These are phyloP conservation scores for Aphidius colemani DNA, from an alignment of 2,888 invertebrate genomes.

Conservation along the genomic window DNA sequence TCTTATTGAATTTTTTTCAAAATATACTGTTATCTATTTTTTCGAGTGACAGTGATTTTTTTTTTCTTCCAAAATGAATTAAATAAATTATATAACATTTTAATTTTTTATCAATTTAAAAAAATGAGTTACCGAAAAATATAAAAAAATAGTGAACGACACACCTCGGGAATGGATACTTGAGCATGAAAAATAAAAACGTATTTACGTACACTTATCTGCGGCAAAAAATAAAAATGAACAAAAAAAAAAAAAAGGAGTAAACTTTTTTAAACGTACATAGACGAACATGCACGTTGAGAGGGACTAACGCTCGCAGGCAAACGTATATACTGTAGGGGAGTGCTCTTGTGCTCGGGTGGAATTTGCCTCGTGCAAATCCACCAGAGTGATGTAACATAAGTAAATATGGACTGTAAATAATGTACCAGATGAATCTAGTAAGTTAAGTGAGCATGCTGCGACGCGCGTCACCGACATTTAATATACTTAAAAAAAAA, in stretches of 20 bases:
- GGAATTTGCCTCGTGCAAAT: slow-evolving; percentile 52
- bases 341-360: slow-evolving; percentile 47
- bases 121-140: too few relatives aligned
- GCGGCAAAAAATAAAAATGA: slow-evolving; percentile 16
- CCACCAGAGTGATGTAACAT: slow-evolving; percentile 57
- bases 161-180: slow-evolving; percentile 3
- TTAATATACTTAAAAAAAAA: slow-evolving; percentile 27
- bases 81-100: too few relatives aligned
- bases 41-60: background rate
- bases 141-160: background rate
- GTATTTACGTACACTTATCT: slow-evolving; percentile 7
- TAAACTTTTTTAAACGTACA: slow-evolving; percentile 3
- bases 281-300: slow-evolving; percentile 21
- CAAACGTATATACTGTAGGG: slow-evolving; percentile 33
- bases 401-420: slow-evolving; percentile 61
- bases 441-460: slow-evolving; percentile 51
- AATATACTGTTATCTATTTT: too few relatives aligned
- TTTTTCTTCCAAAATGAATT: background rate
- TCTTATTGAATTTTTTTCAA: too few relatives aligned
- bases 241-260: slow-evolving; percentile 14
- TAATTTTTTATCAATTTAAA: too few relatives aligned
- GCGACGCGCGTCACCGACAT: slow-evolving; percentile 40
- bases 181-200: slow-evolving; percentile 1
- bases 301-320: slow-evolving; percentile 33
- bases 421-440: slow-evolving; percentile 58